phyloP scores from a whole-genome alignment of 2,797 vertebrate species.

The Merluccius polli region DNA sequence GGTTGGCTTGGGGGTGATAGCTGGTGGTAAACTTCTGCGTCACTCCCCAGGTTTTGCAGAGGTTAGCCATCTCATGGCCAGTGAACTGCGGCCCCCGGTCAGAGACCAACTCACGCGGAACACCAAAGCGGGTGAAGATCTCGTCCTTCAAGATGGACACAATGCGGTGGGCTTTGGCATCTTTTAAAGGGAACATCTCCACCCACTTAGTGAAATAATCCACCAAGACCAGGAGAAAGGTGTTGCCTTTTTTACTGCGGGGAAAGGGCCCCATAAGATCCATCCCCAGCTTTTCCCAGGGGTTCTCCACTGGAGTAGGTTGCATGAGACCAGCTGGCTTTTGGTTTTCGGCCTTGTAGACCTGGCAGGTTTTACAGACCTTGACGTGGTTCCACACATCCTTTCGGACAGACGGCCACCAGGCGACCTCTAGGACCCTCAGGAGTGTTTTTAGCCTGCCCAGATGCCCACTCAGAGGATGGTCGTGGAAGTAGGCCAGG shows the following conservation, averaged over 20 bases:
- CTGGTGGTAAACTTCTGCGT: conserved; percentile 6
- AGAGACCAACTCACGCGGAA: no score
- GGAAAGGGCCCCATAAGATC: neutral
- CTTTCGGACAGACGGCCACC: neutral
- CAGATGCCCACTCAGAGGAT: neutral
- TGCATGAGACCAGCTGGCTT: neutral
- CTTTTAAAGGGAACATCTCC: neutral
- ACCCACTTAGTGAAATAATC: neutral
- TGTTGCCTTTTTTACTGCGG: neutral
- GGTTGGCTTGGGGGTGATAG: conserved; percentile 24
- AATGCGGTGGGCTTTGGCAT: neutral
- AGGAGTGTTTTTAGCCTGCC: neutral
- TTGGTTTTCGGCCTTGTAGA: neutral
- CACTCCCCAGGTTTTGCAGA: conserved; percentile 4
- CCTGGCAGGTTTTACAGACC: neutral
- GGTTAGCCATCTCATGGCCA: neutral
- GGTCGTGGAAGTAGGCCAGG: neutral
- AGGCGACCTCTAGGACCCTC: neutral
- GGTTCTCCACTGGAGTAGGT: neutral
- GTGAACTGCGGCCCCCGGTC: conserved; percentile 14
- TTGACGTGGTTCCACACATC: neutral
- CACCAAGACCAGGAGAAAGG: neutral
- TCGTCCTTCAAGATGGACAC: neutral
- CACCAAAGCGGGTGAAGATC: conserved; percentile 14
- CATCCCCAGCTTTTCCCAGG: neutral